Base-by-base conservation (phyloP, 64 coral and sea anemone genomes). In the Acropora yongei region DNA sequence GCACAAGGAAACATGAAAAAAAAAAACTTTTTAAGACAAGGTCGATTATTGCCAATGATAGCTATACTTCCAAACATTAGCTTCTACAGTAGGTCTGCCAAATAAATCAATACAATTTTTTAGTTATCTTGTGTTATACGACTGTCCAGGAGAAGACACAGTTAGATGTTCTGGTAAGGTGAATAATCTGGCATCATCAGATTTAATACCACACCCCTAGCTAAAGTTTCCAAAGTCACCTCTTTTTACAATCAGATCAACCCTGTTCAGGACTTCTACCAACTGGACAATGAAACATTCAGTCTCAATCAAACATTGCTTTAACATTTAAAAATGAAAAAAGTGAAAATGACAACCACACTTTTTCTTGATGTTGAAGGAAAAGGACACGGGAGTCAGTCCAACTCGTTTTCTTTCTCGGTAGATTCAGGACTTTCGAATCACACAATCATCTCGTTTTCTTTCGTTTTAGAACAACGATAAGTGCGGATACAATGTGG, bases 401-500 rank as follows among this genome's bases (percentile, higher is more conserved):
- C 50, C 50, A 53, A 53, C 50, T 53, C 9, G 9, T 5, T 53
- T 1, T 53, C 20, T 74, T 74, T 5, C 71, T 40, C 3, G 20
- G 71, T 74, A 74, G 12, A 74, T 74, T 74, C 71, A 74, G 17
- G 0, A 74, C 71, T 74, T n/a, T 74, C 20, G 71, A 74, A 20
- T 74, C 71, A 20, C 17, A 74, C 71, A 74, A 17, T 74, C 71
- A n/a, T 74, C 71, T 74, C 2, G 3, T 74, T 0, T 47, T 78
- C 44, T 8, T 44, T 47, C 42, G 0, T 45, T 78, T 47, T 78
- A 78, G 75, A 78, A 78, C 10, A 78, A 78, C 2, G 75, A 44
- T 1, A 78, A 78, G 10, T 47, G 43, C 16, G 75, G 75, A 49
- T 78, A 78, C 75, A 78, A 78, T 46, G 75, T 78, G 39, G 75